Evolutionary conservation across 2,888 invertebrate species (phyloP), one percentile per base, ranked within the genome.

Genomic region (Halocaridina rubra): DNA sequence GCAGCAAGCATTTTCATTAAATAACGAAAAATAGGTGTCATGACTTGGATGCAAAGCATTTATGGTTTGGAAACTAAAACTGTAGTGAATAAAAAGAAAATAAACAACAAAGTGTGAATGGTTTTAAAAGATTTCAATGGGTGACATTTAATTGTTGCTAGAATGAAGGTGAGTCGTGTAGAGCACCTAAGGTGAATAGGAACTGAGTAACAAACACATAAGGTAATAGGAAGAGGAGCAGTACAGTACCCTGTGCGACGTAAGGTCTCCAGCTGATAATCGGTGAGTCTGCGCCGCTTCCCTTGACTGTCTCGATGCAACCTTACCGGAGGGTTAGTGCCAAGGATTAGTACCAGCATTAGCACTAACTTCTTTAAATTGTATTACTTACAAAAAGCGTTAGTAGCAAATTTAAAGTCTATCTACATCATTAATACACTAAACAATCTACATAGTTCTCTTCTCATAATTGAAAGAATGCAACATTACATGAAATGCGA

Each of bases 251-350:
- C 86, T 67, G 79, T 82, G 24, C 80, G 79, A 59, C 76, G 86
- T 16, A 86, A 80, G n/a, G 80, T 82, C 71, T 86, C 86, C 82
- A 86, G 86, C 71, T 86, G 86, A 59, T 86, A 86, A 32, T 80
- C 86, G 77, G 59, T 82, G 81, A 86, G 86, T 1, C 79, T 76
- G 16, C 86, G 79, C 30, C 86, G 64, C 80, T 86, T 86, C 75
- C 86, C 86, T n/a, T 79, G 80, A 78, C 82, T 72, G 80, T 86
- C 86, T 24, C 82, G 86, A 32, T 82, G 86, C 39, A 79, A 33
- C 82, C 86, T 86, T 82, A 75, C 53, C 81, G 75, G 29, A 79
- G 79, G 39, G 69, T 59, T 57, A 80, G 67, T 67, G 64, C 77
- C 67, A 78, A 33, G 78, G 46, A 30, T 67, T 67, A 78, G 78